phyloP scores from a whole-genome alignment of 37 sponge, comb jelly and placozoan species.

The Theonella swinhoei region DNA sequence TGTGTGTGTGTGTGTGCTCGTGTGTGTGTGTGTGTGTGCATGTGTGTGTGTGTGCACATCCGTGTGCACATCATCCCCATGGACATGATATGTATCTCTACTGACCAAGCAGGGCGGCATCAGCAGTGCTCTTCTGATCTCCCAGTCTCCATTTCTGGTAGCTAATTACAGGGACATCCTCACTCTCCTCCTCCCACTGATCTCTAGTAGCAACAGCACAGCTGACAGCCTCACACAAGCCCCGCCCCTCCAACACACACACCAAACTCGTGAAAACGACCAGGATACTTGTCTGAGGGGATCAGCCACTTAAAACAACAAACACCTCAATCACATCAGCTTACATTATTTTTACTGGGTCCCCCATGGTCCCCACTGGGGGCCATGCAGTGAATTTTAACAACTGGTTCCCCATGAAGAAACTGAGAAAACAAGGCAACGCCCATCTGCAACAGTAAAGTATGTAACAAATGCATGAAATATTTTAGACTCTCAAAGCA shows the following conservation, averaged over 20 bases:
- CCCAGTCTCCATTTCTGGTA: conserved; percentile 62
- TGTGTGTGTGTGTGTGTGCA: conserved; percentile 3
- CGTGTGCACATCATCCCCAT: background rate
- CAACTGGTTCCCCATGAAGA: conserved; percentile 54
- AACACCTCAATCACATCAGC: background rate
- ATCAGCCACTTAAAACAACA: too few relatives aligned
- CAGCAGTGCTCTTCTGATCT: conserved; percentile 46
- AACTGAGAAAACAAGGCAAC: conserved; percentile 34
- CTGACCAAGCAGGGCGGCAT: conserved; percentile 62
- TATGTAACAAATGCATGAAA: background rate
- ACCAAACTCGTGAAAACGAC: conserved; percentile 49
- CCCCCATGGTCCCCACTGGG: background rate
- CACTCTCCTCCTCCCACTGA: conserved; percentile 9
- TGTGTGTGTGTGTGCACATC: background rate
- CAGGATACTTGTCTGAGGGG: conserved; percentile 34
- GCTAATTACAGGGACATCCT: conserved; percentile 1
- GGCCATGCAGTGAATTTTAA: conserved; percentile 35
- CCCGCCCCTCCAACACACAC: conserved; percentile 70
- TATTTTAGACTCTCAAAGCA: background rate
- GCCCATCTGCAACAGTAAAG: background rate
- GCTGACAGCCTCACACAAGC: conserved; percentile 41
- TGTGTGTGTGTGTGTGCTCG: background rate
- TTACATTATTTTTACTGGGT: background rate
- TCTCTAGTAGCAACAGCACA: conserved; percentile 25
- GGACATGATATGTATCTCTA: too few relatives aligned